Percentiles rank a stretch among this genome's conserved stretches.
These are phyloP conservation scores for Lagopus muta DNA, from an alignment of 2,113 vertebrate genomes.

Conservation along the genomic window DNA sequence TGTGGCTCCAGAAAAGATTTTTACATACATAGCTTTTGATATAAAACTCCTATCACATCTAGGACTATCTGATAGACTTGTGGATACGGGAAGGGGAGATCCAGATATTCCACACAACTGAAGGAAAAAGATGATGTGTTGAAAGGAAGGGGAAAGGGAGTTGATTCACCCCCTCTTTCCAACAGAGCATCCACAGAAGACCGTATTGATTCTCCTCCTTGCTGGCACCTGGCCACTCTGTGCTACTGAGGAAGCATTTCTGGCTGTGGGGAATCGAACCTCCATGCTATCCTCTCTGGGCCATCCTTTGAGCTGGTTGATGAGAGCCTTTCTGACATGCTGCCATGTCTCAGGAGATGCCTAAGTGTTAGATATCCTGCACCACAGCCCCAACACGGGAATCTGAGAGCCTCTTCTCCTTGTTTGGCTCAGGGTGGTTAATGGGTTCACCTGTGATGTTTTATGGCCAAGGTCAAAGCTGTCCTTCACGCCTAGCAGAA, in stretches of 20 bases:
- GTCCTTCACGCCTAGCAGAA: fast-evolving
- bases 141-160: neutral
- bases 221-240: neutral
- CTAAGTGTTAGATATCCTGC: neutral
- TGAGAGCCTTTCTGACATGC: neutral
- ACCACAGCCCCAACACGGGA: neutral
- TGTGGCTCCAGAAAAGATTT: neutral
- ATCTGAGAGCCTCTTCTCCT: constrained; percentile 29
- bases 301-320: neutral
- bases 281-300: fast-evolving
- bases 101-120: neutral
- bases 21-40: neutral
- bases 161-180: neutral
- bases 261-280: fast-evolving
- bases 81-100: neutral
- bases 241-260: neutral
- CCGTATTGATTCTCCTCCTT: neutral
- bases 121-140: neutral
- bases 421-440: fast-evolving
- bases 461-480: neutral
- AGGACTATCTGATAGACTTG: neutral
- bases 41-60: neutral
- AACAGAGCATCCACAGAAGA: neutral
- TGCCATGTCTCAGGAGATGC: neutral
- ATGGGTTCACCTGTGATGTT: neutral